Conservation (phyloP, 2,888 invertebrate species). For the Polymixis lichenea region DNA sequence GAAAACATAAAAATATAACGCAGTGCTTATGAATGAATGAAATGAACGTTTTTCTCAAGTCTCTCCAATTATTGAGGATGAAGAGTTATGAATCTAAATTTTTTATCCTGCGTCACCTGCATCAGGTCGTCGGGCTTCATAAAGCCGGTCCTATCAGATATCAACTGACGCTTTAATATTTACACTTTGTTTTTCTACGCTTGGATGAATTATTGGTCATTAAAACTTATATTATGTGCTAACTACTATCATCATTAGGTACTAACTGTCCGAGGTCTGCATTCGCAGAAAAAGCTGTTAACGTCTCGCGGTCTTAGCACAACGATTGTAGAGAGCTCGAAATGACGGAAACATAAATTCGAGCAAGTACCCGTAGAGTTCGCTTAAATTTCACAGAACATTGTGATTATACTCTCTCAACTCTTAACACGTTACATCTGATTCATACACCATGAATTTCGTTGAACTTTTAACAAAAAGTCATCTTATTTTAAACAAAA, state of each 20-base stretch:
- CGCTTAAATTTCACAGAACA: conserved; percentile 42
- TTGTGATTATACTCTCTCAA: conserved; percentile 32
- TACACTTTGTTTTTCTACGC: conserved; percentile 50
- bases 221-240: conserved; percentile 61
- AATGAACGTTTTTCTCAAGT: conserved; percentile 42
- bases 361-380: conserved; percentile 28
- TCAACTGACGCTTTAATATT: conserved; percentile 52
- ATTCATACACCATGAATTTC: conserved; percentile 54
- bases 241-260: conserved; percentile 61
- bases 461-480: conserved; percentile 64
- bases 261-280: conserved; percentile 43
- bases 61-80: conserved; percentile 52
- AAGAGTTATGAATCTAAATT: conserved; percentile 39
- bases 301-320: conserved; percentile 22
- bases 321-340: conserved; percentile 34
- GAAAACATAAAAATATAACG: conserved; percentile 43
- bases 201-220: conserved; percentile 58
- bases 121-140: conserved; percentile 28
- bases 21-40: conserved; percentile 16
- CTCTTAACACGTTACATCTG: conserved; percentile 45
- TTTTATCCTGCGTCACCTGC: conserved; percentile 34
- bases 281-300: conserved; percentile 58
- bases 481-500: conserved; percentile 55
- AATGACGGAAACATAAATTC: conserved; percentile 46
- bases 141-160: conserved; percentile 50